Percentiles rank a stretch among this genome's conserved stretches.
Evolutionary conservation across 2,113 vertebrate species (phyloP).

Genomic region (Siniperca chuatsi): DNA sequence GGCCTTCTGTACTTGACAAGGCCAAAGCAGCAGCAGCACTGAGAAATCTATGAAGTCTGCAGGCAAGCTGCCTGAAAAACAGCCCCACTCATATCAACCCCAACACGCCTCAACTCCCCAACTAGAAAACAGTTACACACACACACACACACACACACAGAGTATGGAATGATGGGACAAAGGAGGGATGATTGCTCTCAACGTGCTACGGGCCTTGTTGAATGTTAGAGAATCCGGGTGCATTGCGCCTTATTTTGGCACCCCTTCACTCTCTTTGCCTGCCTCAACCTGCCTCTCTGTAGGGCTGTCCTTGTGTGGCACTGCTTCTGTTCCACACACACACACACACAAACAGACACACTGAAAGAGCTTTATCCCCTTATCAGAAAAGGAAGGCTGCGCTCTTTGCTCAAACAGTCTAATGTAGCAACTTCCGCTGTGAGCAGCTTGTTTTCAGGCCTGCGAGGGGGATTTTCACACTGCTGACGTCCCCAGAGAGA

Average conservation of each 20-base stretch:
- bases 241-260: slow-evolving; percentile 65
- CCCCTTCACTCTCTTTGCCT: slow-evolving; percentile 64
- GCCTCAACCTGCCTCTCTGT: slow-evolving; percentile 71
- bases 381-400: slow-evolving; percentile 82
- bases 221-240: slow-evolving; percentile 74
- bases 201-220: slow-evolving; percentile 64
- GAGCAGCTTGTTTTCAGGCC: slow-evolving; percentile 72
- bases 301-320: slow-evolving; percentile 69
- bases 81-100: slow-evolving; percentile 60
- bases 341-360: slow-evolving; percentile 29
- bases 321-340: slow-evolving; percentile 49
- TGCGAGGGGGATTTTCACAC: slow-evolving; percentile 77
- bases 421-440: slow-evolving; percentile 81
- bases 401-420: slow-evolving; percentile 75
- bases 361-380: slow-evolving; percentile 68
- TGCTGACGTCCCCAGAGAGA: slow-evolving; percentile 71
- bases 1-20: slow-evolving; percentile 62
- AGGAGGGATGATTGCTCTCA: slow-evolving; percentile 73
- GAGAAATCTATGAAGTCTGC: slow-evolving; percentile 53
- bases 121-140: slow-evolving; percentile 49
- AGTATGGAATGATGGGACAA: slow-evolving; percentile 61
- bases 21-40: slow-evolving; percentile 41
- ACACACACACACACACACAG: slow-evolving; percentile 20
- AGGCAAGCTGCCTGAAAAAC: slow-evolving; percentile 67
- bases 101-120: slow-evolving; percentile 40